Base-by-base conservation (phyloP, 2,113 vertebrate species). In the Amphiprion percula region DNA sequence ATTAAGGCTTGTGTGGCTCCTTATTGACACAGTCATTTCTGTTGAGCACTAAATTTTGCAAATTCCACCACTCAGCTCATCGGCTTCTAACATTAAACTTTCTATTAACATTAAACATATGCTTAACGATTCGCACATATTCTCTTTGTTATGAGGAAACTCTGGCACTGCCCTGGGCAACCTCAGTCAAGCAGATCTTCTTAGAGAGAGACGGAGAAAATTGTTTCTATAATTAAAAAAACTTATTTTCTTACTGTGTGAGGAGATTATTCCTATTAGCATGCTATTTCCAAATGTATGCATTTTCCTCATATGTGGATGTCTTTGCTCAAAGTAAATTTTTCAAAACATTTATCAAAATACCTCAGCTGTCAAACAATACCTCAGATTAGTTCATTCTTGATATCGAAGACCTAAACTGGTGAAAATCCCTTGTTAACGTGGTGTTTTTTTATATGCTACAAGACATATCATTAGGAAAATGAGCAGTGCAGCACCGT, bases 81-180 rank as follows among this genome's bases (percentile, higher is more conserved):
- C 14, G 15, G 50, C 55, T 49, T 70, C 47, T 46, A 55, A 68
- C 53, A 47, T 74, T 73, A 39, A 76, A 68, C 73, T 44, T 77
- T 63, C 54, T 30, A 61, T 83, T 78, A 79, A 77, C 62, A 85
- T 83, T 65, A 77, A 86, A 80, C 69, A 83, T 77, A 83, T 70
- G 47, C 75, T 79, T 68, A 39, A 47, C 56, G 49, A 37, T 66
- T 68, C 28, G 56, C 17, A 56, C 14, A 70, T 41, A 56, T 77
- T 82, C 28, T 71, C 65, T 73, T 59, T 68, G 44, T 77, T 65
- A 58, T n/a, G 24, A 62, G 75, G 54, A 59, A 58, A 52, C 60
- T 64, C n/a, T 12, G 33, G 41, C 28, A 52, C 58, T 4, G 73
- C 86, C 79, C 26, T 47, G 26, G 71, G 80, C 83, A 9, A 30